Evolutionary conservation across 2,888 invertebrate genomes (phyloP).

Genomic region (Papilio demoleus): DNA sequence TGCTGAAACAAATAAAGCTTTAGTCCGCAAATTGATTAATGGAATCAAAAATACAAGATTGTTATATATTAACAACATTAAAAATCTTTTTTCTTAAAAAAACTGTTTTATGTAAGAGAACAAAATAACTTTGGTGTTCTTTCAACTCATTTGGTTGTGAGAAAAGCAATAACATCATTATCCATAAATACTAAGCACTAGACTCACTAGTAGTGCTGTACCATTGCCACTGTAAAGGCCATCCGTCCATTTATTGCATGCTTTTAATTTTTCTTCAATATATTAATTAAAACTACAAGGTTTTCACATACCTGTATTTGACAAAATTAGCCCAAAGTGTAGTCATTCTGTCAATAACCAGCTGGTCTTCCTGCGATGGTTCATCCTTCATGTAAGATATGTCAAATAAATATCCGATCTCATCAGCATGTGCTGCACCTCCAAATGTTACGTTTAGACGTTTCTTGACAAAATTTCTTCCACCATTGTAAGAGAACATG

Average conservation of each 20-base stretch:
- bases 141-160: too few species aligned
- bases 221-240: too few species aligned
- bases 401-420: constrained; percentile 58
- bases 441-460: constrained; percentile 44
- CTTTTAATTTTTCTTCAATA: too few species aligned
- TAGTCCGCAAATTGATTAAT: not conserved
- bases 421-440: constrained; percentile 55
- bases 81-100: too few species aligned
- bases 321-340: constrained; percentile 57
- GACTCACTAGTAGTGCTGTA: too few species aligned
- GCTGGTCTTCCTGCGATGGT: constrained; percentile 52
- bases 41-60: not conserved
- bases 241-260: too few species aligned
- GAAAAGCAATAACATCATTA: too few species aligned
- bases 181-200: too few species aligned
- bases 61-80: too few species aligned
- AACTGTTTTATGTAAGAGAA: too few species aligned
- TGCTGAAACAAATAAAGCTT: constrained; percentile 52
- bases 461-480: constrained; percentile 56
- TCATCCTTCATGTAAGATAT: constrained; percentile 41
- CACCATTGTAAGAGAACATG: constrained; percentile 60
- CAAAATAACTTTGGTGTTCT: too few species aligned
- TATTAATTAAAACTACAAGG: not conserved
- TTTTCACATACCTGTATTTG: constrained; percentile 49
- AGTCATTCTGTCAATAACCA: constrained; percentile 55